phyloP scores from a whole-genome alignment of 2,888 invertebrate genomes.

The Smittia sp. region DNA sequence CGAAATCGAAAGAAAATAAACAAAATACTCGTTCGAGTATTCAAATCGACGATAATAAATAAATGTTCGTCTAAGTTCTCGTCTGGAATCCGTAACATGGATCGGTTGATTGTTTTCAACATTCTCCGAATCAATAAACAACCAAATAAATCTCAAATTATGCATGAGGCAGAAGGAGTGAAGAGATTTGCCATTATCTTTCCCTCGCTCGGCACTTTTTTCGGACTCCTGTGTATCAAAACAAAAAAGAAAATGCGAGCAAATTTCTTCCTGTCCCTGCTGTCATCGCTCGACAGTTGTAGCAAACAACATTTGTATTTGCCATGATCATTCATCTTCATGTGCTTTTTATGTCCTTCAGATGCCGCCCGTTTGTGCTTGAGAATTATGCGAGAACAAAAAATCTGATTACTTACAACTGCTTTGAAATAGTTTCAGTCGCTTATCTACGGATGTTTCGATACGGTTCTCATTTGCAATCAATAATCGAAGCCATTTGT shows the following conservation, averaged over 20 bases:
- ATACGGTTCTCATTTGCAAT: constrained; percentile 31
- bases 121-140: constrained; percentile 34
- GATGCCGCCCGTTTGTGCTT: background rate
- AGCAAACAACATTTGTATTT: constrained; percentile 3
- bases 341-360: constrained; percentile 8
- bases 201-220: background rate
- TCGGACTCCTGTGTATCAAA: background rate
- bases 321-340: constrained; percentile 24
- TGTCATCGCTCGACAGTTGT: background rate
- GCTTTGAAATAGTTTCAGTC: background rate
- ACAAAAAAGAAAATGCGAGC: background rate
- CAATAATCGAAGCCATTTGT: constrained; percentile 40
- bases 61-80: background rate
- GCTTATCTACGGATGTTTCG: background rate
- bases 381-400: background rate
- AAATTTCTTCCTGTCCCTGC: background rate
- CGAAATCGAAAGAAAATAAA: background rate
- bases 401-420: constrained; percentile 9
- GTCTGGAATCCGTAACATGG: background rate
- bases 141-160: constrained; percentile 33
- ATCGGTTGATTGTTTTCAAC: constrained; percentile 1
- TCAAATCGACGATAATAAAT: constrained; percentile 39
- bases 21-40: constrained; percentile 14
- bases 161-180: constrained; percentile 2
- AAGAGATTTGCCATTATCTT: background rate